A percentile compares a stretch with the other conserved stretches of the same genome.
Evolutionary conservation across 2,797 vertebrate species (phyloP).

Genomic region (Anguilla obscura): DNA sequence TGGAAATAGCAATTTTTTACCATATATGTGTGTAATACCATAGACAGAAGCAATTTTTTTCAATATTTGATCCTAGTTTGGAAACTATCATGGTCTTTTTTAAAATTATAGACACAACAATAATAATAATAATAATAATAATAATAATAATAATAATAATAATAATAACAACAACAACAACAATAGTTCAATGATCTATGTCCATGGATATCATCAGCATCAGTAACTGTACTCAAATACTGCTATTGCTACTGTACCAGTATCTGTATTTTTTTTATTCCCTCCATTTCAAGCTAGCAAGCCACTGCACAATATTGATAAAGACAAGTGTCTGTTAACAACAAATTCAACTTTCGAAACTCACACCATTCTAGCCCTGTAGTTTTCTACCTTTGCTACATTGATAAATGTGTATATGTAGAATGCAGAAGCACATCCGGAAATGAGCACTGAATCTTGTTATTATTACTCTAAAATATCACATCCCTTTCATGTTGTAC

Average conservation of each 20-base stretch:
- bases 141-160: too few species aligned
- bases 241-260: not conserved
- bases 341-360: too few species aligned
- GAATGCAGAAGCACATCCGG: too few species aligned
- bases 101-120: not conserved
- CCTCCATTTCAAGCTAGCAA: not conserved
- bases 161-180: not conserved
- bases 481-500: not conserved
- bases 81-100: not conserved
- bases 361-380: too few species aligned
- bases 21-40: not conserved
- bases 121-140: too few species aligned
- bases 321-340: too few species aligned
- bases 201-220: not conserved
- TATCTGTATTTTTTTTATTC: not conserved
- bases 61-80: not conserved
- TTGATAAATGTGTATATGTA: too few species aligned
- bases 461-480: too few species aligned
- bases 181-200: too few species aligned
- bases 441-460: too few species aligned
- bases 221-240: not conserved
- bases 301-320: not conserved
- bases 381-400: too few species aligned
- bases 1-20: not conserved
- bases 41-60: not conserved